Base-by-base conservation (phyloP, 2,888 invertebrate genomes). In the Zeuzera pyrina region DNA sequence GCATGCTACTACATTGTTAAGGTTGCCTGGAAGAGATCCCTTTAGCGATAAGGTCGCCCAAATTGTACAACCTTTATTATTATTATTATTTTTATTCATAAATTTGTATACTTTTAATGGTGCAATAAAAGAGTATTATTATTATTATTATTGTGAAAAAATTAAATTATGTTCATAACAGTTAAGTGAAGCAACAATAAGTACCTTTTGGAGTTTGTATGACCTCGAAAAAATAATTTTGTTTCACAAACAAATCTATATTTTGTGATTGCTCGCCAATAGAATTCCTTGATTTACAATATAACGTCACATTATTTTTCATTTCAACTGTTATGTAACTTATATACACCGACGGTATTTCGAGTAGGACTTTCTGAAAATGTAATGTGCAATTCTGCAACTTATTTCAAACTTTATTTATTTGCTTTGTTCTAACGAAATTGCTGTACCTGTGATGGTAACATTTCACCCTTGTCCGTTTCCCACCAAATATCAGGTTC, bases 401-500 rank as follows among this genome's bases (percentile, higher is more conserved):
- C 5, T n/a, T n/a, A n/a, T n/a, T n/a, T n/a, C n/a, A 3, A 22
- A 22, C 7, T n/a, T 4, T 21, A 3, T 21, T 21, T 21, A n/a
- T 1, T 22, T 10, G 5, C 22, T 22, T n/a, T n/a, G n/a, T 22
- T n/a, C 22, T 10, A 22, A 22, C n/a, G 11, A 11, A 22, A 22
- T 12, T 11, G n/a, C 4, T 6, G 28, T 49, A 59, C 61, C 43
- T 57, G 47, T 3, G 58, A 52, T 6, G 11, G 5, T 12, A 59
- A 35, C 12, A 1, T 35, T 1, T 38, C 38, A 3, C 49, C 57
- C 1, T 35, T 24, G 0, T 49, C 45, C 16, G 66, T 56, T 37
- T 60, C 52, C 77, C 76, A 79, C 34, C 44, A 49, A 12, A 77
- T 63, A 2, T 34, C 45, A 2, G 78, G 73, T 29, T 46, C 49